Conservation (phyloP, 2,888 invertebrate species). For the Sarcophaga rosellei region DNA sequence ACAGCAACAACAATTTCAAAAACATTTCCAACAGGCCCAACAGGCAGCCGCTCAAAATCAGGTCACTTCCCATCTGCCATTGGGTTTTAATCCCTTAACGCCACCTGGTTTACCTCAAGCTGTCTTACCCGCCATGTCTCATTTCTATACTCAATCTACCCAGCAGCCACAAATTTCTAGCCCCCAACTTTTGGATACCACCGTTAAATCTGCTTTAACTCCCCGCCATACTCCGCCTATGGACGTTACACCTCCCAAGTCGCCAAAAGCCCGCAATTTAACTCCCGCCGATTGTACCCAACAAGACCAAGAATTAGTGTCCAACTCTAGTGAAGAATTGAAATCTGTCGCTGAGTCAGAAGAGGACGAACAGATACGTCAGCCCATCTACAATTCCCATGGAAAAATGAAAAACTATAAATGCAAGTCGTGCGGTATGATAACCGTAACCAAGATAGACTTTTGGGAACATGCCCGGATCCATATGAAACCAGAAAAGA, state of each 20-base stretch:
- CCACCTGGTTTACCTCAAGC: constrained; percentile 83
- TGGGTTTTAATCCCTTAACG: constrained; percentile 84
- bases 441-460: constrained; percentile 92
- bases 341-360: constrained; percentile 78
- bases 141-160: constrained; percentile 72
- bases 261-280: constrained; percentile 72
- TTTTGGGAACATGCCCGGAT: constrained; percentile 95
- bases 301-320: constrained; percentile 78
- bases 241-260: constrained; percentile 81
- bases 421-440: constrained; percentile 95
- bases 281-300: constrained; percentile 64
- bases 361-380: constrained; percentile 81
- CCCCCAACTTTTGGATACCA: constrained; percentile 69
- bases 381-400: constrained; percentile 83
- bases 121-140: constrained; percentile 74
- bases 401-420: constrained; percentile 94
- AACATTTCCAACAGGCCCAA: constrained; percentile 73
- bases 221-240: constrained; percentile 80
- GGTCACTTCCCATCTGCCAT: constrained; percentile 75
- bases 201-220: constrained; percentile 75
- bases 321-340: constrained; percentile 80
- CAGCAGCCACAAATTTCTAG: constrained; percentile 71
- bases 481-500: constrained; percentile 97
- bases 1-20: constrained; percentile 69
- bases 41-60: constrained; percentile 71